Evolutionary conservation across 23 tunicate species (phyloP).

Genomic region (Styela plicata): DNA sequence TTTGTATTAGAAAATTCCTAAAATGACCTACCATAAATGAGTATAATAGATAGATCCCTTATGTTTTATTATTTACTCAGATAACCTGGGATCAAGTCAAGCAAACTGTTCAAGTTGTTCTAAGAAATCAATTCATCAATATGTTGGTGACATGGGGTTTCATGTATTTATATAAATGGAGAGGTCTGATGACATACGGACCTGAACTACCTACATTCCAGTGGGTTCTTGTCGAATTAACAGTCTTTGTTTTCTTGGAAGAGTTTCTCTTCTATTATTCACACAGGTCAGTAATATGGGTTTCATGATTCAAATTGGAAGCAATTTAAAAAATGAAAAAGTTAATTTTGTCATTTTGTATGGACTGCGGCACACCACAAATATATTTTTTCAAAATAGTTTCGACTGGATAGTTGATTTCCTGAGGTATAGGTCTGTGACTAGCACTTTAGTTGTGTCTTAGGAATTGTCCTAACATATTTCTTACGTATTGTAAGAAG

Average conservation of each 20-base stretch:
- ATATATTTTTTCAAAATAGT: too few relatives aligned
- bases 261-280: slow-evolving; percentile 67
- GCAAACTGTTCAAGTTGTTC: slow-evolving; percentile 30
- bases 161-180: slow-evolving; percentile 44
- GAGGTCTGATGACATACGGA: slow-evolving; percentile 46
- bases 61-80: slow-evolving; percentile 2
- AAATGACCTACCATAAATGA: too few relatives aligned
- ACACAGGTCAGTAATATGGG: slow-evolving; percentile 64
- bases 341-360: too few relatives aligned
- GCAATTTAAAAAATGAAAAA: too few relatives aligned
- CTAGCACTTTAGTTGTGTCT: too few relatives aligned
- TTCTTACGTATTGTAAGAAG: too few relatives aligned
- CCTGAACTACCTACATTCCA: slow-evolving; percentile 68
- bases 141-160: neutral
- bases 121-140: slow-evolving; percentile 43
- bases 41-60: neutral
- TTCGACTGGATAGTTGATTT: too few relatives aligned
- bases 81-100: slow-evolving; percentile 40
- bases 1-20: too few relatives aligned
- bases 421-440: too few relatives aligned
- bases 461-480: too few relatives aligned
- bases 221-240: slow-evolving; percentile 53
- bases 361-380: too few relatives aligned
- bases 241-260: slow-evolving; percentile 59
- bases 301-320: too few relatives aligned